These are phyloP conservation scores for Pholis gunnellus DNA, from an alignment of 2,113 vertebrate genomes.

Conservation along the genomic window DNA sequence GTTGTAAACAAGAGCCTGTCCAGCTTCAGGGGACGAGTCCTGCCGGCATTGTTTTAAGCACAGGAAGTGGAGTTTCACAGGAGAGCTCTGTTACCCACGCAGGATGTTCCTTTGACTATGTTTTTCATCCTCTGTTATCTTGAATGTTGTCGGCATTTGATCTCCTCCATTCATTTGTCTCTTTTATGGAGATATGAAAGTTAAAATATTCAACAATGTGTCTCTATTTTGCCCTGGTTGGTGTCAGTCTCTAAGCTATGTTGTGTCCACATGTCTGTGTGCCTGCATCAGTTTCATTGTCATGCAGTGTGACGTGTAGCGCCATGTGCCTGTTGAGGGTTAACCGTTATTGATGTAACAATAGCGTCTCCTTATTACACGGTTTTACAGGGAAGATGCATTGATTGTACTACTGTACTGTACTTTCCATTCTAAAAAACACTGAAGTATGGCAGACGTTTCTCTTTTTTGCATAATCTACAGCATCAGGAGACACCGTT, in stretches of 20 bases:
- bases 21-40: constrained; percentile 59
- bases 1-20: constrained; percentile 69
- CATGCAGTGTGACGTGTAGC: neutral
- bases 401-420: neutral
- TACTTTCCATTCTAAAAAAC: neutral
- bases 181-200: neutral
- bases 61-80: constrained; percentile 74
- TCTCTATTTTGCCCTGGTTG: neutral
- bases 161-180: neutral
- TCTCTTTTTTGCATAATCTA: neutral
- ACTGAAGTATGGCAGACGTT: neutral
- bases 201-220: neutral
- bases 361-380: neutral
- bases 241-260: neutral
- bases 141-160: neutral
- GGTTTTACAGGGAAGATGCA: neutral
- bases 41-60: constrained; percentile 70
- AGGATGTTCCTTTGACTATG: constrained; percentile 55
- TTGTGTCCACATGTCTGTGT: neutral
- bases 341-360: neutral
- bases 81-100: constrained; percentile 47
- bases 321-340: neutral
- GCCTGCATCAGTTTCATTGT: constrained; percentile 2
- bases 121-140: constrained; percentile 7
- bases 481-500: neutral